Conservation (phyloP, 2,797 vertebrate genomes). For the Clamator glandarius region DNA sequence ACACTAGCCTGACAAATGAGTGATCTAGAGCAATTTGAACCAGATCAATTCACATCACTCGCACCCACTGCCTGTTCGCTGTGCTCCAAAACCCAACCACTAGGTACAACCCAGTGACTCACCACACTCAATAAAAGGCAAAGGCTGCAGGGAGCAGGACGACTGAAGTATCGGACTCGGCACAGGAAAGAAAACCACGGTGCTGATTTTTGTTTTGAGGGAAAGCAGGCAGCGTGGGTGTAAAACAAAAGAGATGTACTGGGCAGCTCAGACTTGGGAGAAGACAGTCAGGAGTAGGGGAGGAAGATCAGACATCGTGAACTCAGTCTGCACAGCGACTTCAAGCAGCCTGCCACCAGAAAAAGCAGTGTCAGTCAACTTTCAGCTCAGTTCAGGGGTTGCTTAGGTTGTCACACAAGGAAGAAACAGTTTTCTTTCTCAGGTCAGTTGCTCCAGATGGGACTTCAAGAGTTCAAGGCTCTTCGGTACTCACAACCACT, state of each 20-base stretch:
- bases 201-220: background rate
- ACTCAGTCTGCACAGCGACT: background rate
- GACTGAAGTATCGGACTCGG: background rate
- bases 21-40: background rate
- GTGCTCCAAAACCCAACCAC: background rate
- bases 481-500: background rate
- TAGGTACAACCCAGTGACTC: background rate
- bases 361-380: background rate
- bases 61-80: background rate
- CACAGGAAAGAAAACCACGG: background rate
- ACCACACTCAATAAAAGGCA: accelerated
- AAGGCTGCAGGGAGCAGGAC: background rate
- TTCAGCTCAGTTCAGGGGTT: background rate
- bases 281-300: background rate
- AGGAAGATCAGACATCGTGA: background rate
- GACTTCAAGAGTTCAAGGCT: background rate
- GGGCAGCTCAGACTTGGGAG: conserved; percentile 21
- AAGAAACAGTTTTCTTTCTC: background rate
- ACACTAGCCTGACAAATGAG: background rate
- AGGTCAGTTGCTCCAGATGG: background rate
- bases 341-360: background rate
- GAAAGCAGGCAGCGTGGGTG: background rate
- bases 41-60: background rate
- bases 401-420: background rate
- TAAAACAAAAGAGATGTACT: background rate